Percentiles rank a stretch among this genome's conserved stretches.
phyloP scores from a whole-genome alignment of 1,140 invertebrate genomes.

The Dreissena rostriformis region DNA sequence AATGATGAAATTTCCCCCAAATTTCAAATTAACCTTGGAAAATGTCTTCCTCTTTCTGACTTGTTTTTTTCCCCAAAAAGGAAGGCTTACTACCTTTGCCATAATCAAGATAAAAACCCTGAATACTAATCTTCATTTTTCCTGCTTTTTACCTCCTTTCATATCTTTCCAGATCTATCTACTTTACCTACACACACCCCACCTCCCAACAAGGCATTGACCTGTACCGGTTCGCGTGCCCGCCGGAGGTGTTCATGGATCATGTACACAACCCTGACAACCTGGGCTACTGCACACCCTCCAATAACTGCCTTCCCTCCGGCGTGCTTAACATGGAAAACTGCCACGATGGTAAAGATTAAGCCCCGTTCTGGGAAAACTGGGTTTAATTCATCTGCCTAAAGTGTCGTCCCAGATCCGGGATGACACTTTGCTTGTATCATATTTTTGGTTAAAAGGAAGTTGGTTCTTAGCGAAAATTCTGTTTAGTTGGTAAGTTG shows the following conservation, averaged over 20 bases:
- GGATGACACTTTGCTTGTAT: too few species aligned
- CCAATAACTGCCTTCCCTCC: slow-evolving; percentile 63
- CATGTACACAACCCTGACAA: slow-evolving; percentile 66
- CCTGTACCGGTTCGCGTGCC: slow-evolving; percentile 64
- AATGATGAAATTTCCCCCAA: too few species aligned
- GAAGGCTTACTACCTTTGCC: too few species aligned
- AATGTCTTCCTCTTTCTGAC: too few species aligned
- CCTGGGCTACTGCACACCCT: slow-evolving; percentile 70
- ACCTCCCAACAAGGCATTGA: slow-evolving; percentile 62
- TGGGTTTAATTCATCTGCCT: too few species aligned
- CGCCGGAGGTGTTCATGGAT: slow-evolving; percentile 64
- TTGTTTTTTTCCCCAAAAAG: too few species aligned
- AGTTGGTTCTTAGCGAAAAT: too few species aligned
- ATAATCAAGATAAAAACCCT: not conserved
- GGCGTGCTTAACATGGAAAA: slow-evolving; percentile 70
- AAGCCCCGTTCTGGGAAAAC: too few species aligned
- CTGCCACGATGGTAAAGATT: slow-evolving; percentile 61
- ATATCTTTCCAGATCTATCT: slow-evolving; percentile 65
- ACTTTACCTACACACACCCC: slow-evolving; percentile 56
- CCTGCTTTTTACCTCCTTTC: not conserved
- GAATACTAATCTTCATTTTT: not conserved
- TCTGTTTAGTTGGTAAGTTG: too few species aligned
- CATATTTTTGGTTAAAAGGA: too few species aligned
- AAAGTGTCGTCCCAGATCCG: too few species aligned
- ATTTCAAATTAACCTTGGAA: too few species aligned